Percentiles rank a stretch among this genome's conserved stretches.
phyloP scores from a whole-genome alignment of 2,888 invertebrate genomes.

The Pseudococcus longispinus region DNA sequence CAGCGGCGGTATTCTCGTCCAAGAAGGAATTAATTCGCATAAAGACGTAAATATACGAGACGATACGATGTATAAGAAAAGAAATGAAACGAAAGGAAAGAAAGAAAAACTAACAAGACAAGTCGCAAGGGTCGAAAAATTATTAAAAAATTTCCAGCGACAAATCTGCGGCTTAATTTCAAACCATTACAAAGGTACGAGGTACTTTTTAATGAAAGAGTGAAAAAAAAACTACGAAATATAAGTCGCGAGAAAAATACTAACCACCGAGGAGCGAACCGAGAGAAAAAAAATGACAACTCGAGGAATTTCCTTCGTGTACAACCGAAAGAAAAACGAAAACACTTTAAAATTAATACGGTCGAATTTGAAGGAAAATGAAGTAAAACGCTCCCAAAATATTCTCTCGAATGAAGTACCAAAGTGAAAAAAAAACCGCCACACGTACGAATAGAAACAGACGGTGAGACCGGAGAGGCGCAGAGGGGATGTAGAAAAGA shows the following conservation, averaged over 20 bases:
- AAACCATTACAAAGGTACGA: not conserved
- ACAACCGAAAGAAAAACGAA: not conserved
- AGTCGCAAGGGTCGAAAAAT: not conserved
- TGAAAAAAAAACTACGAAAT: not conserved
- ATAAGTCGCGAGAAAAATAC: not conserved
- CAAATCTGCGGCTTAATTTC: not conserved
- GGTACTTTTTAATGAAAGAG: not conserved
- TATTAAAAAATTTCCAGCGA: not conserved
- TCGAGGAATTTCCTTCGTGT: not conserved
- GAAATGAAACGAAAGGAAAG: no score
- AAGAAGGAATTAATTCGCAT: not conserved
- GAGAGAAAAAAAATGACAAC: not conserved
- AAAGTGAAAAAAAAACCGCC: not conserved
- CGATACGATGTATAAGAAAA: not conserved
- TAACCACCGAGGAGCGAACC: not conserved
- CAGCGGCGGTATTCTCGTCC: not conserved
- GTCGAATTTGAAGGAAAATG: not conserved
- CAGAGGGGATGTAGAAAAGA: not conserved
- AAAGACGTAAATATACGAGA: not conserved
- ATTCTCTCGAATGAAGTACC: not conserved
- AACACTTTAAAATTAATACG: slow-evolving; percentile 31
- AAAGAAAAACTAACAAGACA: not conserved
- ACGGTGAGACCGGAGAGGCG: not conserved
- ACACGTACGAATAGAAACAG: not conserved
- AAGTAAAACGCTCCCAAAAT: not conserved